Conservation (phyloP, 2,113 vertebrate species). For the Glaucomys volans region DNA sequence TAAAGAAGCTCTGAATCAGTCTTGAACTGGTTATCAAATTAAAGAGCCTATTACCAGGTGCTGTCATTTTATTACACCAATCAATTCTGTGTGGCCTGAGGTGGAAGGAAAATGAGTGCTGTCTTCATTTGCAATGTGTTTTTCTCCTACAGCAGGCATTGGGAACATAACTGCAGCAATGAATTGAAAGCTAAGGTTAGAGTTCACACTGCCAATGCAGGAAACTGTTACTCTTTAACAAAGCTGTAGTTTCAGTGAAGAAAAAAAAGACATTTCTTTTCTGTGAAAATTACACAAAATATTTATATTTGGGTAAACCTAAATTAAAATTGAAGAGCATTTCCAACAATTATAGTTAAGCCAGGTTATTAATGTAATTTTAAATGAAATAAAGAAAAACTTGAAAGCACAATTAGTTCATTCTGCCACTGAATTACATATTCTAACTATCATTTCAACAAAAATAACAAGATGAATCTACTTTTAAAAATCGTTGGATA, state of each 20-base stretch:
- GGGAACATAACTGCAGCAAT: slow-evolving; percentile 90
- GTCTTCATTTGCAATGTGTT: slow-evolving; percentile 91
- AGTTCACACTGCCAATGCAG: slow-evolving; percentile 83
- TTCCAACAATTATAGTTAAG: slow-evolving; percentile 16
- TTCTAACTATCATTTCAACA: not conserved
- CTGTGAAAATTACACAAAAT: slow-evolving; percentile 39
- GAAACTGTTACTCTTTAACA: slow-evolving; percentile 74
- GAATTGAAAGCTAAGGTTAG: slow-evolving; percentile 89
- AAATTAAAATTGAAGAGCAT: slow-evolving; percentile 34
- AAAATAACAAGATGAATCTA: slow-evolving; percentile 2
- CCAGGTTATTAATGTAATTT: slow-evolving; percentile 49
- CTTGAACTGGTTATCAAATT: slow-evolving; percentile 91
- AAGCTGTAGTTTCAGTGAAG: slow-evolving; percentile 49
- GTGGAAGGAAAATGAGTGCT: slow-evolving; percentile 89
- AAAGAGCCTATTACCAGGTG: slow-evolving; percentile 91
- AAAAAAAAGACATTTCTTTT: slow-evolving; percentile 46
- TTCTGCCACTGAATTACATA: not conserved
- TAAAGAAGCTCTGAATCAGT: slow-evolving; percentile 92
- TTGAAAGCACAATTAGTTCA: not conserved
- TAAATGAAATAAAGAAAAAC: slow-evolving; percentile 29
- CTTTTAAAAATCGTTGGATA: not conserved
- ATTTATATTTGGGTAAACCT: slow-evolving; percentile 26
- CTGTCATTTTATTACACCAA: slow-evolving; percentile 95
- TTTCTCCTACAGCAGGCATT: slow-evolving; percentile 93
- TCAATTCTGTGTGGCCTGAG: slow-evolving; percentile 91